Evolutionary conservation across 2,888 invertebrate genomes (phyloP), one percentile per base, ranked within the genome.

Genomic region (Corythucha ciliata): DNA sequence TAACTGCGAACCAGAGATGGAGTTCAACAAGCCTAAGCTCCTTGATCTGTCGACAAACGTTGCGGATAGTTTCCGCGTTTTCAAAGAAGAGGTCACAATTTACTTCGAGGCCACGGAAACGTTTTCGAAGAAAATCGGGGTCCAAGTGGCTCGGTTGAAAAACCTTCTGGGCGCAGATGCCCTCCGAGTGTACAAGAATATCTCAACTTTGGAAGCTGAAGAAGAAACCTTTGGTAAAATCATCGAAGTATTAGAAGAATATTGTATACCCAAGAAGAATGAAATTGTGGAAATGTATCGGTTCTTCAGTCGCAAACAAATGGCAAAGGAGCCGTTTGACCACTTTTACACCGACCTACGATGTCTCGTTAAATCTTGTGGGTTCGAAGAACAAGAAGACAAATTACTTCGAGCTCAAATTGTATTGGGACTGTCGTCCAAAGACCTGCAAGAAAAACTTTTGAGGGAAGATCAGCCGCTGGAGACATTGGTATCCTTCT

Each of bases 191-290:
- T 42, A 25, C 42, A 42, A 26, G 14, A 24, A 32, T 29, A 48
- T 53, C 3, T 36, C 25, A 2, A 4, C 24, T 22, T n/a, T 25
- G 4, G 40, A 49, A 20, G 26, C 33, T 39, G 16, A n/a, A 20
- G 24, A 44, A 26, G 47, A 54, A 47, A 27, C 47, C n/a, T 36
- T 52, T 3, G 20, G 1, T 22, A 24, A 34, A 14, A 48, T 57
- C 20, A 41, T 54, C 32, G 37, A 53, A 2, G 44, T 37, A 22
- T 37, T 54, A 18, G 53, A 57, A 41, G 39, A 24, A 25, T 49
- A 54, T 39, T 55, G 54, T 18, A 48, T 44, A 6, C 55, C 55
- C 18, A 44, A 42, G 32, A 51, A 49, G 44, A 58, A 55, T 51
- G 48, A 50, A 46, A 44, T 47, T 16, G 52, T 53, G 47, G 57